A percentile compares a stretch with the other conserved stretches of the same genome.
phyloP scores from a whole-genome alignment of 2,888 invertebrate genomes.

The Pomacea canaliculata region DNA sequence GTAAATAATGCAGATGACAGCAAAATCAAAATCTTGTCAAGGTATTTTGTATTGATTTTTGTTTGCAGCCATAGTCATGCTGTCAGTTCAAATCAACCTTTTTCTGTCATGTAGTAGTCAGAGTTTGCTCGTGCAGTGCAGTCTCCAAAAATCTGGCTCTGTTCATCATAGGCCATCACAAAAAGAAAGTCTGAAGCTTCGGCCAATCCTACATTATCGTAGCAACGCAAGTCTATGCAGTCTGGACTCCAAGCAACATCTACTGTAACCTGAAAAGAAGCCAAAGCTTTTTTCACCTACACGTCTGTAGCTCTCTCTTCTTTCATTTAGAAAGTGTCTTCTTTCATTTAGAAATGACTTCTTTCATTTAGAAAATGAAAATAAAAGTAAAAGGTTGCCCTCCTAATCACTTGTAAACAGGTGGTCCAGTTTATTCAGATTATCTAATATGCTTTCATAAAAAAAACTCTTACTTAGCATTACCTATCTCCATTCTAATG shows the following conservation, averaged over 20 bases:
- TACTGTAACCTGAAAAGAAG: slow-evolving; percentile 62
- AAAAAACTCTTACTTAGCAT: no score
- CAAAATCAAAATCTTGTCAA: no score
- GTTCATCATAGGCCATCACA: slow-evolving; percentile 70
- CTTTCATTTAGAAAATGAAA: not conserved
- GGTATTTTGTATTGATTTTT: no score
- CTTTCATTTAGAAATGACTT: not conserved
- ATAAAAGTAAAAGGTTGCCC: no score
- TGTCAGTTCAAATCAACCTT: slow-evolving; percentile 38
- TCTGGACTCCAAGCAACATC: slow-evolving; percentile 70
- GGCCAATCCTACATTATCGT: slow-evolving; percentile 66
- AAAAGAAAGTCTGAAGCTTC: slow-evolving; percentile 66
- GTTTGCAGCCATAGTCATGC: no score
- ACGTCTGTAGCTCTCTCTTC: not conserved
- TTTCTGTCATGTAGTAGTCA: slow-evolving; percentile 40
- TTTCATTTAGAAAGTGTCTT: not conserved
- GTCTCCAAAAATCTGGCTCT: slow-evolving; percentile 67
- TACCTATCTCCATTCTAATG: no score
- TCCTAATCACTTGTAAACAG: no score
- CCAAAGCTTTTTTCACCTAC: not conserved
- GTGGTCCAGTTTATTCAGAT: no score
- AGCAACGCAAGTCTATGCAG: slow-evolving; percentile 68
- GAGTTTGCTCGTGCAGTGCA: slow-evolving; percentile 66
- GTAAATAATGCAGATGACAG: no score
- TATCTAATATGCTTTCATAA: no score